phyloP scores from a whole-genome alignment of 2,888 invertebrate genomes.

The Eristalis tenax region DNA sequence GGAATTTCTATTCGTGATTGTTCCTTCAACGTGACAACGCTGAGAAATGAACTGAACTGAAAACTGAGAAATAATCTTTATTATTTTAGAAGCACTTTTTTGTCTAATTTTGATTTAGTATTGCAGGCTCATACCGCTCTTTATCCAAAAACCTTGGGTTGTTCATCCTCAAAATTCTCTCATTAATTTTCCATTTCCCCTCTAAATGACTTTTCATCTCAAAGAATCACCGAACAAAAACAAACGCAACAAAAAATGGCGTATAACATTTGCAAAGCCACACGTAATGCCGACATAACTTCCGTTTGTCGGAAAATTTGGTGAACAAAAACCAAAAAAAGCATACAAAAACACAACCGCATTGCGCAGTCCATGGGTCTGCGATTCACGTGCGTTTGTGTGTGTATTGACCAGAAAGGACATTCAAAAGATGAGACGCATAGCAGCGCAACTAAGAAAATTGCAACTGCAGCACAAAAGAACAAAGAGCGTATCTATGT shows the following conservation, averaged over 20 bases:
- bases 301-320: slow-evolving; percentile 24
- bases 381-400: not conserved
- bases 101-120: no score
- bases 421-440: slow-evolving; percentile 21
- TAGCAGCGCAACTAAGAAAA: slow-evolving; percentile 31
- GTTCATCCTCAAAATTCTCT: not conserved
- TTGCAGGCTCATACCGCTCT: no score
- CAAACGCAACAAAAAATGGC: not conserved
- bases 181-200: not conserved
- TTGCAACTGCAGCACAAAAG: slow-evolving; percentile 17
- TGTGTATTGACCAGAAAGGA: slow-evolving; percentile 34
- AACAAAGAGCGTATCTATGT: slow-evolving; percentile 34
- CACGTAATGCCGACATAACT: slow-evolving; percentile 15
- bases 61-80: no score
- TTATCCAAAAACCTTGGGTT: no score
- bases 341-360: not conserved
- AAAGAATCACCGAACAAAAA: not conserved
- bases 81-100: no score
- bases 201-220: not conserved
- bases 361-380: slow-evolving; percentile 19
- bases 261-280: slow-evolving; percentile 1
- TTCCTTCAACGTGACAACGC: no score
- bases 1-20: no score
- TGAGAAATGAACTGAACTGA: no score
- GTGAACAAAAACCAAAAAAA: slow-evolving; percentile 11